These are phyloP conservation scores for Aphelenchoides besseyi DNA, from an alignment of 1,140 invertebrate species.

Conservation along the genomic window DNA sequence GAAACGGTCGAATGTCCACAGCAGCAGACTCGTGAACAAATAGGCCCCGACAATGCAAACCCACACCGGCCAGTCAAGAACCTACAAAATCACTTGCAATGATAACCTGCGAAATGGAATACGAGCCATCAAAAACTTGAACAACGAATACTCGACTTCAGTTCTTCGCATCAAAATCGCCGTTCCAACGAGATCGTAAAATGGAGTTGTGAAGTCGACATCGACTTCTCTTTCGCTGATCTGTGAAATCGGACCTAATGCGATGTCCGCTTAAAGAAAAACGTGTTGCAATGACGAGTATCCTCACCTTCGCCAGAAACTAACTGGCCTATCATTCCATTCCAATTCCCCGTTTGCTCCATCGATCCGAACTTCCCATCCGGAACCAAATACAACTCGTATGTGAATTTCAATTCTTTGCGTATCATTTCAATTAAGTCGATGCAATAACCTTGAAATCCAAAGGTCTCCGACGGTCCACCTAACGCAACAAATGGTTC, in stretches of 20 bases:
- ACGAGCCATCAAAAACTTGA: conserved; percentile 81
- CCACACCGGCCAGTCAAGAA: conserved; percentile 92
- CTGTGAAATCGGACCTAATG: conserved; percentile 66
- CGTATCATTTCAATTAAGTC: conserved; percentile 41
- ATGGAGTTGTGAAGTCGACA: conserved; percentile 89
- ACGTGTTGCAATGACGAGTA: no score
- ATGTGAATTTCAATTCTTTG: conserved; percentile 55
- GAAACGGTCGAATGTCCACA: conserved; percentile 92
- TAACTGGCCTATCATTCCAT: conserved; percentile 88
- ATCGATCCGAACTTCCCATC: conserved; percentile 64
- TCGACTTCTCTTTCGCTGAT: conserved; percentile 91
- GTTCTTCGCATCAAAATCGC: conserved; percentile 83
- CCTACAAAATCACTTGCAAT: conserved; percentile 61
- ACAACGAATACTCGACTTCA: conserved; percentile 74
- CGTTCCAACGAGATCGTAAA: conserved; percentile 85
- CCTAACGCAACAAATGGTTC: conserved; percentile 54
- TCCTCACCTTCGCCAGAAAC: conserved; percentile 82
- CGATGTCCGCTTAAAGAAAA: conserved; percentile 89
- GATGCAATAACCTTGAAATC: conserved; percentile 58
- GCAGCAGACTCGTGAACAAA: conserved; percentile 85
- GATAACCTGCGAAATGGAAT: not conserved
- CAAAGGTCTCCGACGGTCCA: conserved; percentile 19
- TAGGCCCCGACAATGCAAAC: conserved; percentile 87
- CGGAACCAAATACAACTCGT: conserved; percentile 59
- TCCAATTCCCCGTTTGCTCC: conserved; percentile 63